Conservation (phyloP, 2,797 vertebrate genomes). For the Buceros bicornis region DNA sequence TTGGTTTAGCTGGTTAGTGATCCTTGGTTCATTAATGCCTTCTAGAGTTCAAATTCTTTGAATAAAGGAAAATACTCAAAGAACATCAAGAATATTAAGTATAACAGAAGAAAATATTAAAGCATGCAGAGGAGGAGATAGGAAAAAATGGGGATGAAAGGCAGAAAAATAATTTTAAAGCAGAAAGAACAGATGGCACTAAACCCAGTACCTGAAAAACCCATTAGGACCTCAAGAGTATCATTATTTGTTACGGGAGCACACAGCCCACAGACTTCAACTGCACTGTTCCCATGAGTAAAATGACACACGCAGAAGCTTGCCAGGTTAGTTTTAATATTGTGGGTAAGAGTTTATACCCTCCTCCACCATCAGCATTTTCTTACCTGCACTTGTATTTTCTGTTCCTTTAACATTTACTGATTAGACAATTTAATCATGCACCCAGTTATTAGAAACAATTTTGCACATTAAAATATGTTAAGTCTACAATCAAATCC, state of each 20-base stretch:
- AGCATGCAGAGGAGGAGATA: neutral
- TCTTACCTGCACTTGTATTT: neutral
- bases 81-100: neutral
- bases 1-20: neutral
- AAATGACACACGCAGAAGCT: neutral
- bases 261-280: conserved; percentile 34
- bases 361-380: neutral
- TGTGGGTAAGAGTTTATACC: neutral
- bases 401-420: neutral
- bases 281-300: conserved; percentile 9
- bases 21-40: neutral
- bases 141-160: neutral
- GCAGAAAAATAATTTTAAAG: neutral
- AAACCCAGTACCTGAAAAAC: conserved; percentile 24
- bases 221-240: conserved; percentile 46
- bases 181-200: conserved; percentile 48
- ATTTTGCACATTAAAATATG: neutral
- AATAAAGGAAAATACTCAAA: neutral
- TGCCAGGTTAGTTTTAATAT: neutral
- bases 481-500: neutral
- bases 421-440: neutral
- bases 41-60: neutral
- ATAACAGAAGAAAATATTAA: neutral
- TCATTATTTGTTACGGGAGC: conserved; percentile 36
- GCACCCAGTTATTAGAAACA: neutral